Percentiles rank a stretch among this genome's conserved stretches.
These are phyloP conservation scores for Corythoichthys haematopterus DNA, from an alignment of 2,113 vertebrate species.

Conservation along the genomic window DNA sequence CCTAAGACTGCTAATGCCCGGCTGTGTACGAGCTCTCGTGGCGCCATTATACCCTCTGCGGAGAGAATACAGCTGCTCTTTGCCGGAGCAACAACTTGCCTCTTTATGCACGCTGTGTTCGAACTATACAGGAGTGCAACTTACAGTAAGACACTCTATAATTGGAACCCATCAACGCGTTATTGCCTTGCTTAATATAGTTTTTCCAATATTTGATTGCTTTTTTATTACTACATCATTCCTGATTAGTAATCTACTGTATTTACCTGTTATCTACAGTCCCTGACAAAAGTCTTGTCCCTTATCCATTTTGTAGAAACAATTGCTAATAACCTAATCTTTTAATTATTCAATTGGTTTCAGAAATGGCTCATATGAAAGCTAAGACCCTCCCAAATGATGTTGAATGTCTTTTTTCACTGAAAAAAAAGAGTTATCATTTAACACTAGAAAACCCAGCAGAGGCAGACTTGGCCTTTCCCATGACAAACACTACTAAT, in stretches of 20 bases:
- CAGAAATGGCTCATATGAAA: no score
- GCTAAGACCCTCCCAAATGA: no score
- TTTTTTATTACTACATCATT: not conserved
- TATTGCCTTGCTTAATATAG: not conserved
- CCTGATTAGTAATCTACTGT: not conserved
- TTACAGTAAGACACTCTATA: not conserved
- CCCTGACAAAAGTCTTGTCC: no score
- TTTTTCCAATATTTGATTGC: not conserved
- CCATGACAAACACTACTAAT: no score
- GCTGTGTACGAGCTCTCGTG: conserved; percentile 52
- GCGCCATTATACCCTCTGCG: conserved; percentile 46
- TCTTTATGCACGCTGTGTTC: conserved; percentile 12
- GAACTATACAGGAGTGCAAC: not conserved
- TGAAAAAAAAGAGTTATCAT: no score
- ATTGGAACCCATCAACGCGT: not conserved
- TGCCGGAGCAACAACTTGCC: conserved; percentile 40
- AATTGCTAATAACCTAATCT: no score
- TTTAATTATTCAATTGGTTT: no score
- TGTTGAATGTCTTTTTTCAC: no score
- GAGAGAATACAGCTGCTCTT: conserved; percentile 54
- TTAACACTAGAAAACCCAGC: no score
- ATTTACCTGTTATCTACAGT: no score
- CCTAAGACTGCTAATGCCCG: conserved; percentile 61
- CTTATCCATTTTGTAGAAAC: no score
- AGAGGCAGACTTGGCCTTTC: no score